Evolutionary conservation across 2,113 vertebrate genomes (phyloP).

Genomic region (Emberiza fucata): DNA sequence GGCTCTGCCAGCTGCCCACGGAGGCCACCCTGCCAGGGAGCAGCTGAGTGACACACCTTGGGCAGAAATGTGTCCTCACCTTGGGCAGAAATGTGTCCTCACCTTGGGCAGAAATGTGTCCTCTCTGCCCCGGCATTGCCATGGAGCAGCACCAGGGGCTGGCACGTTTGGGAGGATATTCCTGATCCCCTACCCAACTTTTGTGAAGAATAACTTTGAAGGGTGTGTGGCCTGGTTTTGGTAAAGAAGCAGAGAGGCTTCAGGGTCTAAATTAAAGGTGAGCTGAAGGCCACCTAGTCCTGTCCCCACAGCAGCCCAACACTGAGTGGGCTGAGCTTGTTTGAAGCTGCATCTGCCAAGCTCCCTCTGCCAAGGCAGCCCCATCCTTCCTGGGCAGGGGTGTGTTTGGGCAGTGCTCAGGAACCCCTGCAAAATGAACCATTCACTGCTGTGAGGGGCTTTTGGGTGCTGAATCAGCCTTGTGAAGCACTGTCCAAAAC

Average conservation of each 20-base stretch:
- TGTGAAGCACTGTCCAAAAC: not conserved
- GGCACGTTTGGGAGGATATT: not conserved
- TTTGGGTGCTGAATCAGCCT: not conserved
- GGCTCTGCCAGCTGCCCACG: not conserved
- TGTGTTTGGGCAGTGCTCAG: not conserved
- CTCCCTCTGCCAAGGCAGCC: not conserved
- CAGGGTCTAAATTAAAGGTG: not conserved
- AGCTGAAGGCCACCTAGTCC: not conserved
- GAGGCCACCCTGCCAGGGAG: not conserved
- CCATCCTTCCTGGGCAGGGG: fast-evolving
- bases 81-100: not conserved
- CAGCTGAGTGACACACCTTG: not conserved
- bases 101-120: not conserved
- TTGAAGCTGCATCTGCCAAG: not conserved
- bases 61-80: not conserved
- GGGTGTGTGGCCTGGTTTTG: fast-evolving
- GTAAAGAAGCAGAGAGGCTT: not conserved
- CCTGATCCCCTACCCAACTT: not conserved
- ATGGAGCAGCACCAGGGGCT: not conserved
- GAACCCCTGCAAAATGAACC: not conserved
- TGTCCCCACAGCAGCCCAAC: not conserved
- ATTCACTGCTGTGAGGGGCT: not conserved
- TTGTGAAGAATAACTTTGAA: not conserved
- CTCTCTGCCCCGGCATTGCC: not conserved
- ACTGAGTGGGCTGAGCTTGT: fast-evolving